These are phyloP conservation scores for Tautogolabrus adspersus DNA, from an alignment of 2,113 vertebrate species.

Conservation along the genomic window DNA sequence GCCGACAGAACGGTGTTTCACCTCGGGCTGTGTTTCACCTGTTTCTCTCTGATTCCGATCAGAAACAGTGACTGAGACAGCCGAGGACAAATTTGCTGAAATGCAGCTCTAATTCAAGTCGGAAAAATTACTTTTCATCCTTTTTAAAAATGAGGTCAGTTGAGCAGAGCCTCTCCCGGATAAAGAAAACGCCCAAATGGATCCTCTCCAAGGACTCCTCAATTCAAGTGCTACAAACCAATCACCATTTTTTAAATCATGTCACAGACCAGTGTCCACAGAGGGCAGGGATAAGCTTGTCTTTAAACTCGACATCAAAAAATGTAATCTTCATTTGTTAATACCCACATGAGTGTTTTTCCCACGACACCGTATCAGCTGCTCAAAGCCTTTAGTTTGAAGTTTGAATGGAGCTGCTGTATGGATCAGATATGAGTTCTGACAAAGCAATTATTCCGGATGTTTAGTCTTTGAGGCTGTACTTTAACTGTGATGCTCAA, in stretches of 20 bases:
- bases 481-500: conserved; percentile 32
- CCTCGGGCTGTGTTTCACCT: conserved; percentile 8
- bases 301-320: neutral
- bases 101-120: neutral
- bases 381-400: neutral
- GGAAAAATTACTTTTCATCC: neutral
- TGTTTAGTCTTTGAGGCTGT: neutral
- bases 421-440: neutral
- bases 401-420: conserved; percentile 24
- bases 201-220: neutral
- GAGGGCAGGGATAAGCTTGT: neutral
- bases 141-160: conserved; percentile 10
- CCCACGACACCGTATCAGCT: neutral
- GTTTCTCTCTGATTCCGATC: conserved; percentile 11
- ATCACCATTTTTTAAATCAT: neutral
- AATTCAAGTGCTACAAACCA: neutral
- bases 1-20: conserved; percentile 4
- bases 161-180: neutral
- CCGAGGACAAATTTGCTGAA: neutral
- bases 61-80: conserved; percentile 9
- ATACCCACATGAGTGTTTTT: neutral
- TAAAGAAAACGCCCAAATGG: conserved; percentile 16
- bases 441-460: conserved; percentile 2
- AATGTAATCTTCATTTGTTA: neutral
- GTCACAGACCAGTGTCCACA: neutral